phyloP scores from a whole-genome alignment of 2,888 invertebrate genomes.

The Andricus curvator region DNA sequence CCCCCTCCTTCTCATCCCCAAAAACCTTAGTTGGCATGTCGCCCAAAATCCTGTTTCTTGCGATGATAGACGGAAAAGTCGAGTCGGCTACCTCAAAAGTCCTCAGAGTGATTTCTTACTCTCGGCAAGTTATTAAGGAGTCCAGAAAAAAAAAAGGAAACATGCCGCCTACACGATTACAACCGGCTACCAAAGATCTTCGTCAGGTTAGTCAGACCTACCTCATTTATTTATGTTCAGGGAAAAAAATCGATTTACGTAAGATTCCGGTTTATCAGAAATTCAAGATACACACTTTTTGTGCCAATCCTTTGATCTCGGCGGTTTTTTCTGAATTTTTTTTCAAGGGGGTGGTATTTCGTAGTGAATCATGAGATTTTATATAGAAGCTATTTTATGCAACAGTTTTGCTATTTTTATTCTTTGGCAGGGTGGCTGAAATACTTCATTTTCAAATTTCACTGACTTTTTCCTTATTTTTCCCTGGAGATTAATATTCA shows the following conservation, averaged over 20 bases:
- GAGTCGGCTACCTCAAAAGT: conserved; percentile 57
- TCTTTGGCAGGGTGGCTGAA: too few species aligned
- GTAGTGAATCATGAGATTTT: not conserved
- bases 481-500: too few species aligned
- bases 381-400: too few species aligned
- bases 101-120: conserved; percentile 60
- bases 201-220: conserved; percentile 15
- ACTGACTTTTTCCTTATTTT: too few species aligned
- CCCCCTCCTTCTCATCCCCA: conserved; percentile 46
- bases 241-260: conserved; percentile 27
- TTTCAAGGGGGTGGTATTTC: not conserved
- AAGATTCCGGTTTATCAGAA: conserved; percentile 2
- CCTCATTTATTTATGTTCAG: conserved; percentile 50
- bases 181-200: not conserved
- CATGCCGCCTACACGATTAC: conserved; percentile 10
- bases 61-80: conserved; percentile 67
- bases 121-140: conserved; percentile 42
- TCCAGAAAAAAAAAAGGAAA: conserved; percentile 42
- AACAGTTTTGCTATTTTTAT: too few species aligned
- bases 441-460: too few species aligned
- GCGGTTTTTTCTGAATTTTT: not conserved
- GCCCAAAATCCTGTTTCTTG: conserved; percentile 49
- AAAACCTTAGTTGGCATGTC: conserved; percentile 47
- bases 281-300: not conserved
- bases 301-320: not conserved